Evolutionary conservation across 1,140 invertebrate species (phyloP), one percentile per base, ranked within the genome.

Genomic region (Limonius californicus): DNA sequence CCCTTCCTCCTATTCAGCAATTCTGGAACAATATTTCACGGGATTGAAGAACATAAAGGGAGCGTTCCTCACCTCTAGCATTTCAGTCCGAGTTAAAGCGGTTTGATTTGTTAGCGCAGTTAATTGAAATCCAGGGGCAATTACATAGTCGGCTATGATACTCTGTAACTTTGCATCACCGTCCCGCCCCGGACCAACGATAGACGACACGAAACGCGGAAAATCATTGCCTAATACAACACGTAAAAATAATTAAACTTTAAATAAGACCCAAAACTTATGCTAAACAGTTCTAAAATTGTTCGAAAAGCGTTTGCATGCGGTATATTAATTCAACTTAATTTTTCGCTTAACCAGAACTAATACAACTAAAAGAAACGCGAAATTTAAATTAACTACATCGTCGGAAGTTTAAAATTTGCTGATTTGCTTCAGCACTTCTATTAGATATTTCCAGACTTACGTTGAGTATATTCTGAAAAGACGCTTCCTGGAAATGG

Each of bases 41-140:
- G 74, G 74, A 75, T 75, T 74, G 74, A 74, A 68, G 72, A 75
- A 72, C 72, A 72, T 73, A 73, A 72, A 71, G 68, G 72, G 71
- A 58, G 65, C 68, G 69, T 65, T 63, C 63, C 58, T 66, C 67
- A 61, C 67, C 64, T 60, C 32, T 45, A 47, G 58, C 30, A 62
- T 62, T 68, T 66, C 63, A 64, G 67, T 68, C 65, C 67, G 59
- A 64, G 68, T 67, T 72, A 76, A 76, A 74, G 73, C 75, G 72
- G 76, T 77, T 78, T 78, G 76, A 78, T 78, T 78, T 78, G 76
- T 78, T 75, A 73, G 73, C 67, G 73, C 70, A 75, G 75, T 78
- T 78, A 78, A 78, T 78, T 78, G 76, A 78, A 78, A 78, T 73
- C 75, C 76, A 66, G 70, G 66, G 72, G 74, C 74, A 77, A 77